Percentiles rank a stretch among this genome's conserved stretches.
Evolutionary conservation across 2,888 invertebrate species (phyloP).

Genomic region (Ferdinandea cuprea): DNA sequence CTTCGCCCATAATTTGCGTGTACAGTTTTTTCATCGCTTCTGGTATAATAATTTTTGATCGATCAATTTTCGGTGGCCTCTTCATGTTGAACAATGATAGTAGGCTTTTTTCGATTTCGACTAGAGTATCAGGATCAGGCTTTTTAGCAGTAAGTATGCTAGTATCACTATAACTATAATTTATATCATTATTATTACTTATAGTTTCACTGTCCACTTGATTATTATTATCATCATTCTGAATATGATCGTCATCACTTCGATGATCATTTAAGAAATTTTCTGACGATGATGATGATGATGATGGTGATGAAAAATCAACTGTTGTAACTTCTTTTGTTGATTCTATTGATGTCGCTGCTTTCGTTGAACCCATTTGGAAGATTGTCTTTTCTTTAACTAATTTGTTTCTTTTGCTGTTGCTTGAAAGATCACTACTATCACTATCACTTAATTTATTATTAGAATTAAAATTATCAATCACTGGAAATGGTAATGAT

Average conservation of each 20-base stretch:
- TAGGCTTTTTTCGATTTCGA: conserved; percentile 83
- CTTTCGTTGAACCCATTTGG: conserved; percentile 60
- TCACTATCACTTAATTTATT: conserved; percentile 74
- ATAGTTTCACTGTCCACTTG: conserved; percentile 59
- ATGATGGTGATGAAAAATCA: neutral
- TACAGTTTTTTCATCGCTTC: conserved; percentile 92
- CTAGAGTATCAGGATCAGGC: conserved; percentile 83
- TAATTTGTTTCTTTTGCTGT: conserved; percentile 42
- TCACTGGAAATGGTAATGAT: conserved; percentile 70
- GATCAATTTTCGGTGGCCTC: conserved; percentile 83
- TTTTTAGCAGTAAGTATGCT: conserved; percentile 75
- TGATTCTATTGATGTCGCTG: conserved; percentile 17
- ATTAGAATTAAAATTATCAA: conserved; percentile 74
- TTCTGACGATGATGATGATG: conserved; percentile 27
- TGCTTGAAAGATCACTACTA: conserved; percentile 63
- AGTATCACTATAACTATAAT: conserved; percentile 72
- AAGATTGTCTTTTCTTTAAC: conserved; percentile 64
- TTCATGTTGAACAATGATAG: conserved; percentile 83
- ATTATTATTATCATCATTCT: conserved; percentile 29
- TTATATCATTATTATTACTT: conserved; percentile 74
- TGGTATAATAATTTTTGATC: conserved; percentile 86
- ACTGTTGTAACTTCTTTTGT: conserved; percentile 2
- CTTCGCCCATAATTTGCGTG: conserved; percentile 86
- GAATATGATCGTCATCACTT: conserved; percentile 26
- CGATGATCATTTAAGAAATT: conserved; percentile 6